phyloP scores from a whole-genome alignment of 2,113 vertebrate genomes.

The Lipotes vexillifer region DNA sequence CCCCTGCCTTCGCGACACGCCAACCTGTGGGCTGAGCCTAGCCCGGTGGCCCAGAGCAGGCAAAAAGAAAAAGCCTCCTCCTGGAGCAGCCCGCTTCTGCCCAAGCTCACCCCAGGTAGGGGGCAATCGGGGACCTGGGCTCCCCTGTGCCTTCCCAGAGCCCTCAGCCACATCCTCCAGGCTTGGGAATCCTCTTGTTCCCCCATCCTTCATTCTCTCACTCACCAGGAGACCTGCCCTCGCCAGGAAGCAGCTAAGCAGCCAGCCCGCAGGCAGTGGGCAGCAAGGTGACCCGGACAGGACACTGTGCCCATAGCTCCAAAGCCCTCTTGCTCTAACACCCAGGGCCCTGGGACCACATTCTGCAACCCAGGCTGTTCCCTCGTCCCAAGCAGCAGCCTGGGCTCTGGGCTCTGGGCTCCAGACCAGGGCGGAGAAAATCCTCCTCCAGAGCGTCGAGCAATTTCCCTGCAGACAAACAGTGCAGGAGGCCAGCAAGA shows the following conservation, averaged over 20 bases:
- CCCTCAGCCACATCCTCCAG: neutral
- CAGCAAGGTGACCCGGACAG: rapidly evolving
- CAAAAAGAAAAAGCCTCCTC: neutral
- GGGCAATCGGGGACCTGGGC: neutral
- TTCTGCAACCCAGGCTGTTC: neutral
- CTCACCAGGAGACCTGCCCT: neutral
- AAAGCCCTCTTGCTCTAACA: neutral
- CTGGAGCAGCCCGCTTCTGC: neutral
- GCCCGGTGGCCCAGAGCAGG: neutral
- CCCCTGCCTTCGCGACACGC: neutral
- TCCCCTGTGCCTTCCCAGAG: neutral
- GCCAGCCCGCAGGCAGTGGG: too few species aligned
- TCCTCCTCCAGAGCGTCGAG: rapidly evolving
- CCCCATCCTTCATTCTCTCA: neutral
- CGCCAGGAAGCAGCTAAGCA: neutral
- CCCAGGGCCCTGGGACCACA: neutral
- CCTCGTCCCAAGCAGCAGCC: neutral
- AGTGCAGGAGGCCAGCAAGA: neutral
- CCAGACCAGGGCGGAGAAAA: neutral
- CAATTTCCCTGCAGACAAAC: neutral
- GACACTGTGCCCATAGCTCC: rapidly evolving
- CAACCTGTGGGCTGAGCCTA: neutral
- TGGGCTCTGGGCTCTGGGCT: rapidly evolving
- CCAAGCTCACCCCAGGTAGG: rapidly evolving
- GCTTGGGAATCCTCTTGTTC: neutral